Evolutionary conservation across 2,888 invertebrate genomes (phyloP), one percentile per base, ranked within the genome.

Genomic region (Callinectes sapidus): DNA sequence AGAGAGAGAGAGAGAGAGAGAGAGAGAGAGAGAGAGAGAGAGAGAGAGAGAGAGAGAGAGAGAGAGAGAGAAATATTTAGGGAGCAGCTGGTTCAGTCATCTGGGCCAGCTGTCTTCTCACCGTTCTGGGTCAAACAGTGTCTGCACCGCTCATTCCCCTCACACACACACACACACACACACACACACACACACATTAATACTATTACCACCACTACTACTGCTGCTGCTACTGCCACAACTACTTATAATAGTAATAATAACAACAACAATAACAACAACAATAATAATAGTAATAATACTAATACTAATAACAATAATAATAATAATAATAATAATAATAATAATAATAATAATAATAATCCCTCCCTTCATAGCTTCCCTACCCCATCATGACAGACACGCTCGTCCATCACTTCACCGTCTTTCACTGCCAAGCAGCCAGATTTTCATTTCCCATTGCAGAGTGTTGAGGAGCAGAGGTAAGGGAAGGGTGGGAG

Each of bases 1-100:
- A 89, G 89, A 89, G 89, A 89, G 89, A 89, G 89, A 89, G 89
- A 89, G 89, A 89, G 89, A 89, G 71, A 89, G 89, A 89, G 89
- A 89, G 89, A 89, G 89, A 89, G 89, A 89, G 89, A 89, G 71
- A 89, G 89, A 89, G 89, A 89, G 89, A 89, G 89, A 89, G 89
- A 89, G 88, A 88, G 88, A 54, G 55, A 88, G 48, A 55, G 55
- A 55, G 55, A 55, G 55, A 55, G n/a, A n/a, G n/a, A n/a, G n/a
- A n/a, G n/a, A n/a, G n/a, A 35, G 0, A n/a, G 28, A 16, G 2
- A 14, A 28, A 48, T 23, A 54, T 23, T 14, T 32, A 28, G 55
- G 54, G 89, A 32, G 28, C 32, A 55, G 89, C 54, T 89, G 89
- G 89, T 54, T 77, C 35, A 89, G n/a, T 66, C 66, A 61, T n/a